Evolutionary conservation across 2,888 invertebrate species (phyloP), one percentile per base, ranked within the genome.

Genomic region (Cephus spinipes): DNA sequence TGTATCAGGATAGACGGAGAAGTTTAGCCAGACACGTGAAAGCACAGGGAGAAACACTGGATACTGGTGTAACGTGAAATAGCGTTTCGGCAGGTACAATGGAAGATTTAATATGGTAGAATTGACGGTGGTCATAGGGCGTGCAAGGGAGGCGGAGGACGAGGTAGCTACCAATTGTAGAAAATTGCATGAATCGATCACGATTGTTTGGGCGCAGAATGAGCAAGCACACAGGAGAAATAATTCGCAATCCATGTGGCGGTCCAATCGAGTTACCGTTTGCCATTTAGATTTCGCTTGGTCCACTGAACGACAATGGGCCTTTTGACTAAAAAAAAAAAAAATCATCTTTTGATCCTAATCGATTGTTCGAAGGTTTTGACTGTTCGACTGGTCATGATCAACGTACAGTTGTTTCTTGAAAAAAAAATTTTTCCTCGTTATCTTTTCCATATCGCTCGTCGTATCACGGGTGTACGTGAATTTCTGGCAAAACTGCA

Each of bases 141-240:
- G 69, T 55, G 78, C 75, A 73, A 75, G 80, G 77, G 75, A 34
- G 75, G 79, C 68, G 36, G 76, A 79, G 77, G 79, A 82, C 77
- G 79, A 77, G 79, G 79, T 69, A 76, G 80, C 69, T 55, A 76
- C 35, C 73, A 73, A 75, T 36, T 90, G 90, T 88, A 86, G 86
- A 87, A 89, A 91, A 91, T 90, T 90, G 87, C 90, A 90, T 89
- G 90, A 90, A 90, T 90, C 90, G 89, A 90, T 90, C 89, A 87
- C 88, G 89, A 90, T 89, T 89, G 89, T 90, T 90, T 87, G 87
- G 86, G 85, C 82, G 87, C 85, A 85, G 84, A 87, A 87, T 85
- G 87, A 86, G 85, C 85, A 85, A 83, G 79, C 68, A 69, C 68
- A 77, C 40, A 55, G 85, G 84, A 86, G 87, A 88, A 89, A 90